Evolutionary conservation across 2,797 vertebrate species (phyloP), one percentile per base, ranked within the genome.

Genomic region (Catamblyrhynchus diadema): DNA sequence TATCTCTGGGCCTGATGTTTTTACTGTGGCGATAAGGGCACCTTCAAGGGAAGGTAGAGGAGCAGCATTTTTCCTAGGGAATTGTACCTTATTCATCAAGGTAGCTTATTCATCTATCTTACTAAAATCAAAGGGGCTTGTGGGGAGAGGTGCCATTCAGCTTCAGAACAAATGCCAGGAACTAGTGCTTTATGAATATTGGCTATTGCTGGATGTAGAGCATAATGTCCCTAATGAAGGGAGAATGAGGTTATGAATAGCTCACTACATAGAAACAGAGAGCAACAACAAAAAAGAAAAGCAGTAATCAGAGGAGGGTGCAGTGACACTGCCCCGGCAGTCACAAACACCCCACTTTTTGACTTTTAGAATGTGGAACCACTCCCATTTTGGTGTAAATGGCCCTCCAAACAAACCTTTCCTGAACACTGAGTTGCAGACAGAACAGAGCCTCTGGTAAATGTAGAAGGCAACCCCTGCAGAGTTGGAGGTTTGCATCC

Each of bases 81-180:
- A 83, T 83, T 59, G 41, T 92, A 64, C 72, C 57, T 87, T 91
- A 81, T 82, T 91, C 84, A 87, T 94, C 73, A 81, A 89, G 73
- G 73, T 66, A 57, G 22, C 59, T 92, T 84, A 77, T 81, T 88
- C 60, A 74, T 87, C 74, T 67, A 5, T 44, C 70, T 88, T 39
- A 39, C 48, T 93, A 60, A 90, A 88, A 90, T 82, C 75, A 81
- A 85, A 92, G 61, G 51, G 33, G 16, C 24, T 83, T 9, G 3
- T 57, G 67, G 89, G 62, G 88, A 74, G 21, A 90, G 33, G 59
- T 81, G 70, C 75, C 54, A 56, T 59, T 93, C 72, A 92, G 57
- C 44, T 91, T 85, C 72, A 86, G 84, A 81, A 86, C 1, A 2
- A 83, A 89, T 78, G 69, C 59, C 75, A 88, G 84, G 71, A 92